A percentile compares a stretch with the other conserved stretches of the same genome.
Conservation (phyloP, 92 coral and sea anemone genomes). For the Galaxea fascicularis region DNA sequence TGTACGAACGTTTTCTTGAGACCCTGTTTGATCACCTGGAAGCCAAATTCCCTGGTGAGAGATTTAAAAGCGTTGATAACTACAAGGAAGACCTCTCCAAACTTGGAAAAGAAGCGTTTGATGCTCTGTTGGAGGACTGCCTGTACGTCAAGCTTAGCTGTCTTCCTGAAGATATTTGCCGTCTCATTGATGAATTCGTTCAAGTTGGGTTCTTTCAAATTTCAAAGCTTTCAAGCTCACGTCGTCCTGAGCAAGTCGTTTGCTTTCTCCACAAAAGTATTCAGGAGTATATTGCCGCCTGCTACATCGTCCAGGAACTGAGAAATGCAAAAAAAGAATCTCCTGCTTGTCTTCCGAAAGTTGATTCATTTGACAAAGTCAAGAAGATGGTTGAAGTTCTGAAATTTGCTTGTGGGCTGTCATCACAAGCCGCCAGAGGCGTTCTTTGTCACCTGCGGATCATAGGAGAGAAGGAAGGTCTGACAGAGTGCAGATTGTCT, state of each 20-base stretch:
- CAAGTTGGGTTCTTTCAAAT: conserved; percentile 3
- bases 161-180: neutral
- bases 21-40: neutral
- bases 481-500: neutral
- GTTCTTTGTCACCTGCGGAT: neutral
- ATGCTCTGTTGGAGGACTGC: neutral
- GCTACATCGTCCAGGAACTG: neutral
- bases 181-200: neutral
- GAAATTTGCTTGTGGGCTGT: neutral
- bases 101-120: conserved; percentile 14
- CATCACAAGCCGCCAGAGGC: conserved; percentile 2
- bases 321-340: neutral
- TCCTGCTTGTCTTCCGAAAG: neutral
- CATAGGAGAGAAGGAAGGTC: conserved; percentile 16
- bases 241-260: neutral
- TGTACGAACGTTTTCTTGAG: neutral
- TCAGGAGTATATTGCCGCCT: neutral
- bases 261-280: conserved; percentile 17
- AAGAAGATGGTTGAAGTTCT: neutral
- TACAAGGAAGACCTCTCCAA: neutral
- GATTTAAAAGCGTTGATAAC: neutral
- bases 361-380: neutral
- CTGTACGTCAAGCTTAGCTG: neutral
- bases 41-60: neutral
- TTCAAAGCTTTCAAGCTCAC: conserved; percentile 2